Evolutionary conservation across 1,140 invertebrate genomes (phyloP).

Genomic region (Macrotrachela quadricornifera): DNA sequence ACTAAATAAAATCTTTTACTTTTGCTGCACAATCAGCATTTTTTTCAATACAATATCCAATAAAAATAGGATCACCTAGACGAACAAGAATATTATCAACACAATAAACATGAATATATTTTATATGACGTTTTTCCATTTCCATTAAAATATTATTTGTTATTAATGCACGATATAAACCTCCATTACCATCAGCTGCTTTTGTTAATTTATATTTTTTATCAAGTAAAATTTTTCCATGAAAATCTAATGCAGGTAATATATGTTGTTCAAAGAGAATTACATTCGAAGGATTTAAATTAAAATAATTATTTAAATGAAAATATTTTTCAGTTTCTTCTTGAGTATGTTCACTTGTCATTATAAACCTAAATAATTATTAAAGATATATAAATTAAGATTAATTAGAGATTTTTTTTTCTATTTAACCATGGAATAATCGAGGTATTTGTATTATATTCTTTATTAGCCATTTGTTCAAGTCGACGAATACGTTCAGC

Average conservation of each 20-base stretch:
- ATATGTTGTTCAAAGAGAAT: conserved; percentile 74
- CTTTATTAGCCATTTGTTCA: conserved; percentile 40
- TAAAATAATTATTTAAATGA: conserved; percentile 59
- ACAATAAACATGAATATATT: conserved; percentile 82
- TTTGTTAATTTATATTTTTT: conserved; percentile 47
- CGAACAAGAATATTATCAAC: conserved; percentile 96
- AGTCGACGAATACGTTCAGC: conserved; percentile 65
- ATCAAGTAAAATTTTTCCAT: conserved; percentile 78
- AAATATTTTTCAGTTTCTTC: conserved; percentile 62
- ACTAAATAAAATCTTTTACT: conserved; percentile 16
- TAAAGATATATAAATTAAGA: too few relatives aligned
- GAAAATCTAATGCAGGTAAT: conserved; percentile 74
- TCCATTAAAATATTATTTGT: conserved; percentile 55
- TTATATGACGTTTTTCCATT: conserved; percentile 53
- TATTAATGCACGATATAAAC: conserved; percentile 59
- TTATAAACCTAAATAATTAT: conserved; percentile 37
- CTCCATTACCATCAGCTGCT: conserved; percentile 90
- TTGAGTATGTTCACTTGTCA: conserved; percentile 87
- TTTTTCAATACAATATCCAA: conserved; percentile 74
- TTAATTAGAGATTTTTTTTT: too few relatives aligned
- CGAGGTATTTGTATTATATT: not conserved
- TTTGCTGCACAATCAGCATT: conserved; percentile 82
- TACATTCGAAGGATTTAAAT: conserved; percentile 56
- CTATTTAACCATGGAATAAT: conserved; percentile 36
- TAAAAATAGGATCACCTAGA: conserved; percentile 86